phyloP scores from a whole-genome alignment of 2,888 invertebrate genomes.

The Aleiodes leptofemur region DNA sequence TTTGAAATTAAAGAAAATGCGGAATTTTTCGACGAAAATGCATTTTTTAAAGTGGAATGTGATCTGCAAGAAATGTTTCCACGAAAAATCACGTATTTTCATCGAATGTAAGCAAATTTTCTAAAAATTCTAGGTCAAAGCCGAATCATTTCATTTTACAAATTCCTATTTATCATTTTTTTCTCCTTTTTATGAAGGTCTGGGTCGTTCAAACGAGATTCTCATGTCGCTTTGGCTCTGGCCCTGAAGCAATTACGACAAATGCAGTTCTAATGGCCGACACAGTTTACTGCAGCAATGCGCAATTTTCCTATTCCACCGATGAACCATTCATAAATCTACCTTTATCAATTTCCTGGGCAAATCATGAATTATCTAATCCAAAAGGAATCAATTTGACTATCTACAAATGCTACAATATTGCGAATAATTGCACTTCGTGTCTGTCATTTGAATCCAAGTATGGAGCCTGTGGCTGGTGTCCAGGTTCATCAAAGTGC shows the following conservation, averaged over 20 bases:
- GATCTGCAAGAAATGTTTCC: neutral
- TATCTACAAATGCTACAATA: conserved; percentile 3
- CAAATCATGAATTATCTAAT: neutral
- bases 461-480: conserved; percentile 19
- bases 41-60: too few species aligned
- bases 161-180: neutral
- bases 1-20: too few species aligned
- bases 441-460: conserved; percentile 6
- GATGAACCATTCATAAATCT: conserved; percentile 15
- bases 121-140: too few species aligned
- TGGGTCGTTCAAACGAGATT: neutral
- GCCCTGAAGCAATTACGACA: conserved; percentile 15
- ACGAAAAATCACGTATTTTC: neutral
- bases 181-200: neutral
- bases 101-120: neutral
- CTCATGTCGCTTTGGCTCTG: conserved; percentile 9
- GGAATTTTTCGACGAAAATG: too few species aligned
- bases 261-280: neutral
- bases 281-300: conserved; percentile 24
- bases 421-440: conserved; percentile 10
- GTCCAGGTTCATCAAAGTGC: conserved; percentile 24
- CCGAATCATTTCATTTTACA: neutral
- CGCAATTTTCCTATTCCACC: conserved; percentile 15
- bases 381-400: conserved; percentile 4
- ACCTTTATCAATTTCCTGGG: neutral